Evolutionary conservation across 2,888 invertebrate genomes (phyloP), one percentile per base, ranked within the genome.

Genomic region (Lomographa bimaculata): DNA sequence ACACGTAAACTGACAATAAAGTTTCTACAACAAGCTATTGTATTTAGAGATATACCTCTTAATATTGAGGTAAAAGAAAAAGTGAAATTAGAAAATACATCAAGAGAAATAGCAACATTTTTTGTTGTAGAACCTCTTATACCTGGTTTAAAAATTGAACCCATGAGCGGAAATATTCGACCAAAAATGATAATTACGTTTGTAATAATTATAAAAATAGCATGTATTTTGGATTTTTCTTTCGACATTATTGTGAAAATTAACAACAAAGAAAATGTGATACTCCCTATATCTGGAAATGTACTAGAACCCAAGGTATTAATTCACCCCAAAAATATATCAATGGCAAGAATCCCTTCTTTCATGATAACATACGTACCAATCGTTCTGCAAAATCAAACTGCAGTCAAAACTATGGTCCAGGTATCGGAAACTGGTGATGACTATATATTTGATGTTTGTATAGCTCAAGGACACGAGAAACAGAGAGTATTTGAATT

Each of bases 71-170:
- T 70, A 0, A 44, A 62, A 12, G 83, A 87, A 52, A 89, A 74
- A 55, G 79, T 91, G 0, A 82, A 82, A 55, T 57, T 92, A 17
- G 83, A 79, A 54, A 92, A 92, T 64, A 81, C 86, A 7, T 84
- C 92, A 1, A 84, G 91, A 44, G 90, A 90, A 59, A 72, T 84
- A 24, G 89, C 90, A 0, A 56, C 73, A 2, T 91, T 90, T 69
- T 63, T 80, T 28, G 89, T 92, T 59, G 70, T 90, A 16, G 73
- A 91, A 26, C 90, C 90, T 1, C 57, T 80, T 6, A 70, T 84
- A 29, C 83, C 84, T 28, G 83, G 90, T 28, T 76, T 91, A 50
- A 71, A 44, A 38, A 75, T 93, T 29, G 72, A 85, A 52, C 93
- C 93, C 1, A 71, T 74, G 60, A 61, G 46, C 41, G 93, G 92